Percentiles rank a stretch among this genome's conserved stretches.
phyloP scores from a whole-genome alignment of 2,113 vertebrate genomes.

The Corythaixoides concolor region DNA sequence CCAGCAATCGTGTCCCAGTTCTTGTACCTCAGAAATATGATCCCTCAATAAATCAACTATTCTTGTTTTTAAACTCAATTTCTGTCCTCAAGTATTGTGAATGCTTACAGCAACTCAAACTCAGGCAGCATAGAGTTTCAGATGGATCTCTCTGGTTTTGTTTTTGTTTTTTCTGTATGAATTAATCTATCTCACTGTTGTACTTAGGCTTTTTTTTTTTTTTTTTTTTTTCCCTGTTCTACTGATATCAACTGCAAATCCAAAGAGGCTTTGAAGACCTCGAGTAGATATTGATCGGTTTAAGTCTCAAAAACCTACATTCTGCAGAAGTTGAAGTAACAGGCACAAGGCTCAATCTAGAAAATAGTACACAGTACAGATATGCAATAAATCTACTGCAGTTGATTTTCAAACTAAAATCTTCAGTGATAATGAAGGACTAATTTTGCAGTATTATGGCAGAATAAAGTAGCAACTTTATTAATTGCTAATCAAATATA shows the following conservation, averaged over 20 bases:
- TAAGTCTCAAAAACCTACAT: slow-evolving; percentile 19
- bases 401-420: background rate
- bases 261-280: slow-evolving; percentile 51
- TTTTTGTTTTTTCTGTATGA: slow-evolving; percentile 20
- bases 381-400: background rate
- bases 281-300: slow-evolving; percentile 46
- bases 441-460: background rate
- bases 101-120: slow-evolving; percentile 9
- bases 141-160: slow-evolving; percentile 54
- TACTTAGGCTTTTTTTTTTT: background rate
- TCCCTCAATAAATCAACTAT: background rate
- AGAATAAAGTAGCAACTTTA: background rate
- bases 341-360: background rate
- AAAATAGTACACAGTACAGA: background rate
- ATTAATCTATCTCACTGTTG: slow-evolving; percentile 46
- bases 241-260: slow-evolving; percentile 25
- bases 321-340: background rate
- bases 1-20: background rate
- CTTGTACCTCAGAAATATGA: background rate
- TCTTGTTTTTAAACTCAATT: slow-evolving; percentile 17
- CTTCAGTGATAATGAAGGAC: background rate
- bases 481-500: background rate
- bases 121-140: background rate
- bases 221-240: slow-evolving; percentile 2
- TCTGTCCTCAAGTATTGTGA: background rate